Base-by-base conservation (phyloP, 2,797 vertebrate species). In the Xiphorhynchus erythropygius region DNA sequence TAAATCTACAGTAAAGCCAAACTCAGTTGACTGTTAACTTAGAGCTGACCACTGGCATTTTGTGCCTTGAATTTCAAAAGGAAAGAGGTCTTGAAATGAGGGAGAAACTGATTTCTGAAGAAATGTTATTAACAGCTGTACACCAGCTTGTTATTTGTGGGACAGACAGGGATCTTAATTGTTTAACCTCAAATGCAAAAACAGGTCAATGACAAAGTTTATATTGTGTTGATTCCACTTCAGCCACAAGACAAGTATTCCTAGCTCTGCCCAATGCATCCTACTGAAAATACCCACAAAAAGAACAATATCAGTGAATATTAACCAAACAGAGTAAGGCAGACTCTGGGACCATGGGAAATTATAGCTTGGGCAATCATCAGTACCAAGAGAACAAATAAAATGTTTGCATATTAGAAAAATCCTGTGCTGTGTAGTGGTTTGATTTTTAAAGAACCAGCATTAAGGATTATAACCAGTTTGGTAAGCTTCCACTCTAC, bases 211-310 rank as follows among this genome's bases (percentile, higher is more conserved):
- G 9, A 69, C 33, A 33, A 63, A n/a, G n/a, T 83, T 41, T 28
- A 0, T 15, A 39, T 41, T 0, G 0, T 10, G 5, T 4, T 24
- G 22, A 49, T 52, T 52, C 22, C 9, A 15, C 30, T 82, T 64
- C n/a, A 76, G 10, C 22, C 33, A 41, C 32, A 41, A 52, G 17
- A 52, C 24, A 59, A 81, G 11, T 4, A 7, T 19, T 67, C 41
- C 41, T 35, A 59, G 23, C 55, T 77, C 32, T 56, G 28, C 52
- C 62, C 44, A 27, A 15, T 24, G 10, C 46, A 50, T 28, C 17
- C 28, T 33, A 44, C 57, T 41, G 30, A 46, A 80, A 80, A 33
- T 39, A 81, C 70, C 28, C 33, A 49, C 32, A 59, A 35, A 23
- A 24, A 3, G 5, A 80, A 74, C 32, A 78, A 22, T 13, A 57